Percentiles rank a stretch among this genome's conserved stretches.
Conservation (phyloP, 2,888 invertebrate species). For the Hipparchia semele region DNA sequence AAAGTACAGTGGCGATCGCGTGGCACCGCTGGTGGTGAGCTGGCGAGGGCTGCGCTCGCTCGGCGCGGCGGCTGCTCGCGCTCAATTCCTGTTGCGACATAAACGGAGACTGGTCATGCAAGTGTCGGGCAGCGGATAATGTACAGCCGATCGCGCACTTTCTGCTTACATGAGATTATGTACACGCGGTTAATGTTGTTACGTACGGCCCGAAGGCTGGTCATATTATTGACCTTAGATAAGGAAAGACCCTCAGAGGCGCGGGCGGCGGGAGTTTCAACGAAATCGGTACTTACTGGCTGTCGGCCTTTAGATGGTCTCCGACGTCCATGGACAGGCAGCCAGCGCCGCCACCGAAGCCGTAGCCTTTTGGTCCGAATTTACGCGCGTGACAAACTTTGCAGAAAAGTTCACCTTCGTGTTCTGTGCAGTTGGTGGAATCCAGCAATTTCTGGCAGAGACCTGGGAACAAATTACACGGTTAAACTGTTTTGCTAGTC, state of each 20-base stretch:
- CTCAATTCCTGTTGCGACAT: constrained; percentile 83
- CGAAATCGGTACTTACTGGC: constrained; percentile 87
- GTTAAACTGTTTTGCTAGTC: neutral
- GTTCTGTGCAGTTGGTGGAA: constrained; percentile 98
- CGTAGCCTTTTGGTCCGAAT: constrained; percentile 99
- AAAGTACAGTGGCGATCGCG: constrained; percentile 79
- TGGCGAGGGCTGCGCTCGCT: constrained; percentile 76
- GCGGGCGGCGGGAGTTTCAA: constrained; percentile 78
- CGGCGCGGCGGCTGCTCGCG: constrained; percentile 72
- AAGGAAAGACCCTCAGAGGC: constrained; percentile 83
- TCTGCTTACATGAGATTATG: constrained; percentile 78
- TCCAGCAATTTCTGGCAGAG: constrained; percentile 99
- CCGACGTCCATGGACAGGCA: constrained; percentile 98
- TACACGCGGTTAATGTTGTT: constrained; percentile 83
- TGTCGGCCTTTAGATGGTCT: constrained; percentile 89
- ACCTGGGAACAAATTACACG: constrained; percentile 80
- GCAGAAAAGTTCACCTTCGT: constrained; percentile 98
- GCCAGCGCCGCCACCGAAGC: constrained; percentile 99
- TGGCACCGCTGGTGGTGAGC: constrained; percentile 77
- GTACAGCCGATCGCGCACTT: constrained; percentile 81
- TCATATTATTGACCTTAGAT: constrained; percentile 75
- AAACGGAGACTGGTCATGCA: constrained; percentile 83
- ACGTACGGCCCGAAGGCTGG: constrained; percentile 79
- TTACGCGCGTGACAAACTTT: constrained; percentile 98
- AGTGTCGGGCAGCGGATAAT: constrained; percentile 79